Evolutionary conservation across 2,888 invertebrate species (phyloP), one percentile per base, ranked within the genome.

Genomic region (Apodemia mormo): DNA sequence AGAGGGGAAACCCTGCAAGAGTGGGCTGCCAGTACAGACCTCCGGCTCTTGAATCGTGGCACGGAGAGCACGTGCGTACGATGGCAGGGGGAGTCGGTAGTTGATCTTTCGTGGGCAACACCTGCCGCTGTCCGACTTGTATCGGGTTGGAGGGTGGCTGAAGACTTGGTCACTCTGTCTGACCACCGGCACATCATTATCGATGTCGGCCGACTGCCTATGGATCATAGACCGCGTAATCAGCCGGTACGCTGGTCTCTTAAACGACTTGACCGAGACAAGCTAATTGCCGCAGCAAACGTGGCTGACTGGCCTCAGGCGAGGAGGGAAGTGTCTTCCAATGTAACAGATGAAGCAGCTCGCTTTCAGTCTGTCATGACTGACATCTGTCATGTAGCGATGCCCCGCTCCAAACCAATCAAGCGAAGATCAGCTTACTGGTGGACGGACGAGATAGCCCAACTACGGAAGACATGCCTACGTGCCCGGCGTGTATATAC

Each of bases 331-430:
- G 14, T 14, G 0, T 40, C 49, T 2, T 0, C 14, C 12, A 67
- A 69, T n/a, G 65, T 72, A 1, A 72, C 69, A 45, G 40, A 12
- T 22, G 69, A 72, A 30, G 71, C 70, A 43, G 14, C 30, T 22
- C 67, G 70, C 67, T 70, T 73, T 12, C 45, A 64, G 65, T 54
- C 52, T 0, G 52, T 49, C 2, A 72, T 74, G 73, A 22, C 22
- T 22, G 22, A 22, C 22, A 68, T 75, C 10, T 75, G 75, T 56
- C 70, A 75, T 30, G 54, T 54, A 0, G 67, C 73, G 8, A 73
- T 75, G 73, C 72, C 73, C 2, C 43, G 72, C 22, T 45, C 54
- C 4, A 29, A 9, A 7, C 52, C 4, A 4, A 14, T 52, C 10
- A n/a, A 67, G 30, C 43, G 54, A 12, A 37, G 61, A 33, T 37